Base-by-base conservation (phyloP, 2,797 vertebrate species). In the Ataeniobius toweri region DNA sequence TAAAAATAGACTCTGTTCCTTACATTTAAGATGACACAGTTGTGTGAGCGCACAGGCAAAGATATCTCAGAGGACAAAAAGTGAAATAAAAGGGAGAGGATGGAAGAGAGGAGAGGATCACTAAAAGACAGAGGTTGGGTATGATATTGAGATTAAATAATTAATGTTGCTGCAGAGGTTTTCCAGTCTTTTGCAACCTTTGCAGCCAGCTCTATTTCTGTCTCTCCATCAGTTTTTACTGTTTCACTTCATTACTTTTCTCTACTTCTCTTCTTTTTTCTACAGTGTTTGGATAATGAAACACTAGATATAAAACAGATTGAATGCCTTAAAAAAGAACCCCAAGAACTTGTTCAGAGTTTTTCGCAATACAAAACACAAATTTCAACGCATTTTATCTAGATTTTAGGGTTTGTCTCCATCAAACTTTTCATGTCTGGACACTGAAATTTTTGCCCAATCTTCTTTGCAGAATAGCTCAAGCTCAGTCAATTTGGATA, bases 261-360 rank as follows among this genome's bases (percentile, higher is more conserved):
- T 77, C 59, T 68, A 7, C 39, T 39, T 24, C 44, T 65, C 59
- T 51, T 75, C 3, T 67, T 63, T 67, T 67, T 63, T 74, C 67
- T 79, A 9, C 41, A 72, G 65, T 51, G 14, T 68, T n/a, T 79
- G 78, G 53, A 76, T 48, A 71, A 71, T 50, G 6, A 53, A 65
- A 24, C 18, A 22, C 7, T 22, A 67, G 3, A 65, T 12, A 65
- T 6, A 22, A 5, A 2, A 20, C 63, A 39, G 28, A 63, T 22
- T 39, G 39, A 39, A 65, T 22, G 63, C 1, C 31, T 65, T 63
- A 63, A 7, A 36, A 59, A 31, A 1, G 2, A 18, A 7, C 28
- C 31, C 28, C 5, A 16, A 7, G 5, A 61, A 14, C 6, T 31
- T 31, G 6, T 18, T 61, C 2, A 14, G 13, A 59, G 58, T 31